phyloP scores from a whole-genome alignment of 2,113 vertebrate species.

The Syngnathus scovelli region DNA sequence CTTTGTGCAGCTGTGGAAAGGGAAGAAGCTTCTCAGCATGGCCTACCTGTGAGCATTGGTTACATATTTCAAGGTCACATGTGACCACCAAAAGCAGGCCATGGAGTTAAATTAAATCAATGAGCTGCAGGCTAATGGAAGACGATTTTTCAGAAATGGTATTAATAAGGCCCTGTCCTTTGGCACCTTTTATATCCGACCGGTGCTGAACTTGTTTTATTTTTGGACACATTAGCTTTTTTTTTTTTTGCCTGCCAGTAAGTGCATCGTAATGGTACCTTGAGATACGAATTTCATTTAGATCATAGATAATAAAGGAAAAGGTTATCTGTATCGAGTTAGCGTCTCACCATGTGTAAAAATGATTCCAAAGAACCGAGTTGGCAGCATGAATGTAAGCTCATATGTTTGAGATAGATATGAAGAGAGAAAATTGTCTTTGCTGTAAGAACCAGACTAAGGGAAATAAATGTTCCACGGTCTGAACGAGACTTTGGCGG shows the following conservation, averaged over 20 bases:
- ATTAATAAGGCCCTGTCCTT: constrained; percentile 43
- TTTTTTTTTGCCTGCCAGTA: neutral
- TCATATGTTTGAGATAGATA: constrained; percentile 10
- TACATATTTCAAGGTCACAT: constrained; percentile 38
- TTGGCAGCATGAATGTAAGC: neutral
- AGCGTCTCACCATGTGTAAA: no score
- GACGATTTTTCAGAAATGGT: constrained; percentile 38
- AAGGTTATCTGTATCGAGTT: no score
- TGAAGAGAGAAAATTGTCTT: neutral
- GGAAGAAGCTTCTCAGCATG: constrained; percentile 17
- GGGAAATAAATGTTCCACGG: neutral
- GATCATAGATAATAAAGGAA: no score
- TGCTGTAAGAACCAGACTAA: neutral
- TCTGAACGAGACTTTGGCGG: neutral
- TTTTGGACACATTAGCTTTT: constrained; percentile 5
- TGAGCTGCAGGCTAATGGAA: constrained; percentile 46
- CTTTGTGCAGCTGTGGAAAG: constrained; percentile 24
- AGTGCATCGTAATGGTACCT: neutral
- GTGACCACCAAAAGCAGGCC: constrained; percentile 39
- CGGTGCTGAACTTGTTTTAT: constrained; percentile 12
- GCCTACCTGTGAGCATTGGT: constrained; percentile 16
- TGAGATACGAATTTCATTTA: neutral
- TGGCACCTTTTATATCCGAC: constrained; percentile 54
- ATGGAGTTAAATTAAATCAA: constrained; percentile 44
- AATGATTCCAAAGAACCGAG: neutral